These are phyloP conservation scores for Calypte anna DNA, from an alignment of 2,113 vertebrate genomes.

Conservation along the genomic window DNA sequence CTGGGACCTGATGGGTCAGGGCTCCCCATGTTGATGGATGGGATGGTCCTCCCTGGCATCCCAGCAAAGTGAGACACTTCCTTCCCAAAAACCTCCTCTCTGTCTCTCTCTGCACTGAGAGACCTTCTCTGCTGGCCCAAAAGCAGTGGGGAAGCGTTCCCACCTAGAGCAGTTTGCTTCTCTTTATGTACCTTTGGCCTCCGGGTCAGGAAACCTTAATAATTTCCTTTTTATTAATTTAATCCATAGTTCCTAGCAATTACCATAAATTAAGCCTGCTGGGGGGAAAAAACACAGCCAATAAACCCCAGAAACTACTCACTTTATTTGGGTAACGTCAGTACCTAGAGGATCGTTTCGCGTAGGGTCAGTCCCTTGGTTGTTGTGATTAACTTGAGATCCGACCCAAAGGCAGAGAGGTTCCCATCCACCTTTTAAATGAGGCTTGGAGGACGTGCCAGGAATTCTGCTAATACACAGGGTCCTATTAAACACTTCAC, in stretches of 20 bases:
- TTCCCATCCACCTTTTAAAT: conserved; percentile 67
- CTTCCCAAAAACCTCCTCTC: background rate
- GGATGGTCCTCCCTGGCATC: background rate
- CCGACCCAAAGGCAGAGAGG: conserved; percentile 33
- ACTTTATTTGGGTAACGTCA: conserved; percentile 66
- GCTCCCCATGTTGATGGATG: background rate
- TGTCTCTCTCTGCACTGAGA: background rate
- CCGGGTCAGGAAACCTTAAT: conserved; percentile 57
- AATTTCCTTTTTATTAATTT: conserved; percentile 71
- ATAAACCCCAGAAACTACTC: conserved; percentile 61
- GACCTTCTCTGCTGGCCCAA: background rate
- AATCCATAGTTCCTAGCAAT: conserved; percentile 70
- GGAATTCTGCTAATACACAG: conserved; percentile 42
- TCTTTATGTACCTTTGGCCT: conserved; percentile 50
- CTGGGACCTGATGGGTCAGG: background rate
- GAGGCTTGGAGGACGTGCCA: conserved; percentile 20
- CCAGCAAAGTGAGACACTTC: background rate
- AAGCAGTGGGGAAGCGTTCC: background rate
- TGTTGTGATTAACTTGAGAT: conserved; percentile 43
- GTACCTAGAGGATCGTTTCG: conserved; percentile 58
- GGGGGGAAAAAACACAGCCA: conserved; percentile 57
- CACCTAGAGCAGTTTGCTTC: conserved; percentile 9
- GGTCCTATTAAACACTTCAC: conserved; percentile 54
- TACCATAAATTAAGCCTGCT: conserved; percentile 70
- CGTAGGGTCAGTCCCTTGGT: conserved; percentile 25